A percentile compares a stretch with the other conserved stretches of the same genome.
phyloP scores from a whole-genome alignment of 1,140 invertebrate species.

The Monomorium pharaonis region DNA sequence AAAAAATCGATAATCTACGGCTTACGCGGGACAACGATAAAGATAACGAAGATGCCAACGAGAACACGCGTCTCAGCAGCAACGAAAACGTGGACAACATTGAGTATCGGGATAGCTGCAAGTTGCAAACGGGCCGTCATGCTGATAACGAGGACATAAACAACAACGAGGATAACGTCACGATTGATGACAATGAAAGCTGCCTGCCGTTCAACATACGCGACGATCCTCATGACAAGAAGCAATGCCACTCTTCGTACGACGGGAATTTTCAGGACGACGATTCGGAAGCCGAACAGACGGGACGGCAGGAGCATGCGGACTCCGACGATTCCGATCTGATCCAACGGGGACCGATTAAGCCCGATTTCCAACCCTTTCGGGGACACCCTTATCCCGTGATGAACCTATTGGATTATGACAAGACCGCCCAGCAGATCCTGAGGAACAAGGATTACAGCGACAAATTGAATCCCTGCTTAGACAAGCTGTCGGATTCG shows the following conservation, averaged over 20 bases:
- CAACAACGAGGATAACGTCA: slow-evolving; percentile 10
- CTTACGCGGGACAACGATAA: not conserved
- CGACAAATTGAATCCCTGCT: slow-evolving; percentile 69
- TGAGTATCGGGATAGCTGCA: not conserved
- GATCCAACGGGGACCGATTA: slow-evolving; percentile 71
- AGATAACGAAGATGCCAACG: not conserved
- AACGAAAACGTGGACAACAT: not conserved
- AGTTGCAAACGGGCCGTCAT: not conserved
- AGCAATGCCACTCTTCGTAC: not conserved
- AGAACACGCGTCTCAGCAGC: not conserved
- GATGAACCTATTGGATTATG: slow-evolving; percentile 58
- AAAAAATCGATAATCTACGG: slow-evolving; percentile 62
- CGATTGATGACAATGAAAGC: not conserved
- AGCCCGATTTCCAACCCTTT: slow-evolving; percentile 51
- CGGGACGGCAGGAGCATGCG: not conserved
- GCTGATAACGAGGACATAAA: slow-evolving; percentile 19
- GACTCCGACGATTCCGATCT: slow-evolving; percentile 62
- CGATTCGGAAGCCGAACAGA: not conserved
- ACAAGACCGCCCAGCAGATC: slow-evolving; percentile 70
- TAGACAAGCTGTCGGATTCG: slow-evolving; percentile 64
- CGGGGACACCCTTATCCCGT: slow-evolving; percentile 67
- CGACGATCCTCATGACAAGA: not conserved
- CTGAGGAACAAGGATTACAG: slow-evolving; percentile 68
- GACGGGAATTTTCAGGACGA: slow-evolving; percentile 1
- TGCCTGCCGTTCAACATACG: slow-evolving; percentile 15